A percentile compares a stretch with the other conserved stretches of the same genome.
phyloP scores from a whole-genome alignment of 1,140 invertebrate genomes.

The Rhagoletis zephyria region DNA sequence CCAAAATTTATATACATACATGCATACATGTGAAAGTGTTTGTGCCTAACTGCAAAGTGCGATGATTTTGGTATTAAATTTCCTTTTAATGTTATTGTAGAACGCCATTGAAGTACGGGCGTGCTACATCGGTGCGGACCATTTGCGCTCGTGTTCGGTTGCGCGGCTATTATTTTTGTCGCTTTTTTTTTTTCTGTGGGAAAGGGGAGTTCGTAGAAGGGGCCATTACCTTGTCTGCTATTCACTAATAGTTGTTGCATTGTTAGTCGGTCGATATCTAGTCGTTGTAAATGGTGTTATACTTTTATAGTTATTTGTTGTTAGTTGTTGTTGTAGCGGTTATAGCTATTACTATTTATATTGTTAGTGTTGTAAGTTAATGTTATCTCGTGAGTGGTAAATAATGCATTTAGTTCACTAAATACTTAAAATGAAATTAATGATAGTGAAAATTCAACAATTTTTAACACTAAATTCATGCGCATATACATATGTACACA shows the following conservation, averaged over 20 bases:
- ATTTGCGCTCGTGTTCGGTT: constrained; percentile 23
- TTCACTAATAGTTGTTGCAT: constrained; percentile 9
- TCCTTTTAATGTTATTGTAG: constrained; percentile 48
- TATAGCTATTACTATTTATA: not conserved
- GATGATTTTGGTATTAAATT: constrained; percentile 38
- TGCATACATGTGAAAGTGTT: not conserved
- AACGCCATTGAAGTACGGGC: constrained; percentile 17
- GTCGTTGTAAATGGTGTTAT: constrained; percentile 39
- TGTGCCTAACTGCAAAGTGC: constrained; percentile 22
- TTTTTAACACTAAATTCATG: not conserved
- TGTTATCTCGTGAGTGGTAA: constrained; percentile 50
- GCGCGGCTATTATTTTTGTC: not conserved
- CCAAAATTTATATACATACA: not conserved
- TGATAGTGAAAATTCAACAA: constrained; percentile 33
- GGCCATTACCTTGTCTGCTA: not conserved
- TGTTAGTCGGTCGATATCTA: not conserved
- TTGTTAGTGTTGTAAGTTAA: constrained; percentile 31
- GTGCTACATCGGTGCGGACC: not conserved
- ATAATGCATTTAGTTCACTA: constrained; percentile 49
- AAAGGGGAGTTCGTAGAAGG: not conserved
- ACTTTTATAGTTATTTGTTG: constrained; percentile 38
- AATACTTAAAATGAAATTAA: constrained; percentile 52
- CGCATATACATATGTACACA: not conserved
- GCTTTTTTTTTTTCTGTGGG: not conserved
- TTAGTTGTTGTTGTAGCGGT: not conserved